These are phyloP conservation scores for Drosophila bocqueti DNA, from an alignment of 1,140 invertebrate genomes.

Conservation along the genomic window DNA sequence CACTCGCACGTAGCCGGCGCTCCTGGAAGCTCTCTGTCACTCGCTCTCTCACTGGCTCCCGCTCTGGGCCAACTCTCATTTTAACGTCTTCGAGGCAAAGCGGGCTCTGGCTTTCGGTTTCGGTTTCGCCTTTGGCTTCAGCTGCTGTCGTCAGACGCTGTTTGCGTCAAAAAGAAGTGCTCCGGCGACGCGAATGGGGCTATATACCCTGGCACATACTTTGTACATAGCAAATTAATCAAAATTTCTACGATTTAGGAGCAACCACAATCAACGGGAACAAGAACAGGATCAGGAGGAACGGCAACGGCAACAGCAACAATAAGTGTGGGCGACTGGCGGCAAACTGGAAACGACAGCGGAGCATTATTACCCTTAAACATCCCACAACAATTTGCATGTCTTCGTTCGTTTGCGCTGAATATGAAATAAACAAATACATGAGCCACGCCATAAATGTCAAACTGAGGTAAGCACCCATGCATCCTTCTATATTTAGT, in stretches of 20 bases:
- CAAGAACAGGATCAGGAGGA: not conserved
- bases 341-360: slow-evolving; percentile 8
- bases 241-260: slow-evolving; percentile 39
- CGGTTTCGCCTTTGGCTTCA: slow-evolving; percentile 34
- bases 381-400: slow-evolving; percentile 68
- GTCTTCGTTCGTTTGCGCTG: slow-evolving; percentile 74
- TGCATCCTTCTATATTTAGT: slow-evolving; percentile 29
- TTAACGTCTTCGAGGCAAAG: slow-evolving; percentile 23
- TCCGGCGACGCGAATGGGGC: slow-evolving; percentile 1
- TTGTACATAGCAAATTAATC: slow-evolving; percentile 37
- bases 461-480: slow-evolving; percentile 76
- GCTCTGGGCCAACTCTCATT: slow-evolving; percentile 22
- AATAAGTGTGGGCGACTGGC: slow-evolving; percentile 1
- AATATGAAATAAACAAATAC: slow-evolving; percentile 81
- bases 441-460: slow-evolving; percentile 81
- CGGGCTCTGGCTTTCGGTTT: slow-evolving; percentile 30
- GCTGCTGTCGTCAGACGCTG: slow-evolving; percentile 78
- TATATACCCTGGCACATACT: not conserved
- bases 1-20: slow-evolving; percentile 43
- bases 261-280: slow-evolving; percentile 14
- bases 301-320: slow-evolving; percentile 1
- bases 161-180: slow-evolving; percentile 76
- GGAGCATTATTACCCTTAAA: slow-evolving; percentile 19
- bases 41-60: slow-evolving; percentile 11
- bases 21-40: slow-evolving; percentile 44